Conservation (phyloP, 1,140 invertebrate species). For the Drosophila ercepeae region DNA sequence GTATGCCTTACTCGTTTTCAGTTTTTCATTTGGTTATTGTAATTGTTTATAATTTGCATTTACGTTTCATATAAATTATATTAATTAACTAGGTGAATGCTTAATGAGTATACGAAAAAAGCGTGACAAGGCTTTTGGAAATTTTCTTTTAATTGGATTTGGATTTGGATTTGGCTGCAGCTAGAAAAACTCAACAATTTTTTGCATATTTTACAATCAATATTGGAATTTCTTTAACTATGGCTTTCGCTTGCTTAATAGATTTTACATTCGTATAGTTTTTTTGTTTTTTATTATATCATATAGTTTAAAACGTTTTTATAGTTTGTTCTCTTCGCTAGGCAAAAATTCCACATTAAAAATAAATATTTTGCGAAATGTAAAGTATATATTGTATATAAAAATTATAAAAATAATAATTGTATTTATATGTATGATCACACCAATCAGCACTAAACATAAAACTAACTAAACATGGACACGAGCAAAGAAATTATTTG, state of each 20-base stretch:
- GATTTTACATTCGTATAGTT: conserved; percentile 44
- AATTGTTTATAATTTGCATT: conserved; percentile 55
- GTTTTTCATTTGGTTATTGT: conserved; percentile 48
- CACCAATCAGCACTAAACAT: conserved; percentile 74
- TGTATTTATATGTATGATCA: conserved; percentile 66
- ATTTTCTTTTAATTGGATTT: conserved; percentile 10
- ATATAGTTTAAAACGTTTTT: conserved; percentile 47
- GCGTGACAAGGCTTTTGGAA: conserved; percentile 51
- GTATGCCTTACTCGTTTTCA: conserved; percentile 51
- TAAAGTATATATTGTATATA: conserved; percentile 69
- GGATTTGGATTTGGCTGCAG: conserved; percentile 17
- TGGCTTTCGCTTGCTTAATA: conserved; percentile 44
- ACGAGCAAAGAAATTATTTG: conserved; percentile 40
- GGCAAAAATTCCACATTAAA: conserved; percentile 61
- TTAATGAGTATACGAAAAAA: conserved; percentile 45
- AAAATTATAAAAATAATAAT: conserved; percentile 64
- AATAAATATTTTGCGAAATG: conserved; percentile 52
- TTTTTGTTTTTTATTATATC: conserved; percentile 12
- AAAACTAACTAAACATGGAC: conserved; percentile 57
- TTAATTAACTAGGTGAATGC: conserved; percentile 57
- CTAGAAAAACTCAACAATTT: conserved; percentile 43
- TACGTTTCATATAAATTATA: conserved; percentile 63
- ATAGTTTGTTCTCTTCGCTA: conserved; percentile 58
- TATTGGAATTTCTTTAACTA: conserved; percentile 46
- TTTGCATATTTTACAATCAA: conserved; percentile 53